phyloP scores from a whole-genome alignment of 1,140 invertebrate species.

The Orchesella cincta region DNA sequence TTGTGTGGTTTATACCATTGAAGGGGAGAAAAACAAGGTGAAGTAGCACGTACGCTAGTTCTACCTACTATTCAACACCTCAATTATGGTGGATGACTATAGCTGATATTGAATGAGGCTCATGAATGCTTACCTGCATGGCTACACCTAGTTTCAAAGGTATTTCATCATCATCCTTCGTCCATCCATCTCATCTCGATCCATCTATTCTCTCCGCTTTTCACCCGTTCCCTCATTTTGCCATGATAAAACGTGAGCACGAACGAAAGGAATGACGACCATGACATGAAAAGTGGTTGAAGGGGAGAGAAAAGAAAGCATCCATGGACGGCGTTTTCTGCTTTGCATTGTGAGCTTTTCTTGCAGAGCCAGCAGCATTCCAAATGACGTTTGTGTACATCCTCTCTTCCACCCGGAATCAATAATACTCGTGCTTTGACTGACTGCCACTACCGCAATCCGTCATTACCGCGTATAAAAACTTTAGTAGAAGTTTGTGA shows the following conservation, averaged over 20 bases:
- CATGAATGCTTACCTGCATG: slow-evolving; percentile 24
- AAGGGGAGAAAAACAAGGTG: background rate
- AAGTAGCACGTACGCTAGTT: slow-evolving; percentile 4
- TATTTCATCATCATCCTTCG: background rate
- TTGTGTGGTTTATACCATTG: background rate
- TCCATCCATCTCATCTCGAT: background rate
- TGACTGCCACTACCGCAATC: slow-evolving; percentile 32
- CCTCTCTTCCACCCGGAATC: slow-evolving; percentile 23
- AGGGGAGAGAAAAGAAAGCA: background rate
- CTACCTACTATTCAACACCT: too few relatives aligned
- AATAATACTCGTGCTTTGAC: slow-evolving; percentile 29
- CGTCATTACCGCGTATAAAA: too few relatives aligned
- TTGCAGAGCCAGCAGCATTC: slow-evolving; percentile 12
- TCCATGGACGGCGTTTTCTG: too few relatives aligned
- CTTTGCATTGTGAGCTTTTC: too few relatives aligned
- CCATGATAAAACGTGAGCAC: background rate
- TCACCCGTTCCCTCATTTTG: background rate
- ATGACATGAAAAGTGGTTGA: slow-evolving; percentile 1
- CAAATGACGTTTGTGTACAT: background rate
- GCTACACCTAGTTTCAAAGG: background rate
- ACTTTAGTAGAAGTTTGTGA: too few relatives aligned
- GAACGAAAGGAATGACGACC: background rate
- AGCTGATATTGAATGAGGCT: background rate
- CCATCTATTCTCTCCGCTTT: background rate
- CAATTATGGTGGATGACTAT: background rate